Evolutionary conservation across 2,888 invertebrate genomes (phyloP).

Genomic region (Sinhomidia bicolor): DNA sequence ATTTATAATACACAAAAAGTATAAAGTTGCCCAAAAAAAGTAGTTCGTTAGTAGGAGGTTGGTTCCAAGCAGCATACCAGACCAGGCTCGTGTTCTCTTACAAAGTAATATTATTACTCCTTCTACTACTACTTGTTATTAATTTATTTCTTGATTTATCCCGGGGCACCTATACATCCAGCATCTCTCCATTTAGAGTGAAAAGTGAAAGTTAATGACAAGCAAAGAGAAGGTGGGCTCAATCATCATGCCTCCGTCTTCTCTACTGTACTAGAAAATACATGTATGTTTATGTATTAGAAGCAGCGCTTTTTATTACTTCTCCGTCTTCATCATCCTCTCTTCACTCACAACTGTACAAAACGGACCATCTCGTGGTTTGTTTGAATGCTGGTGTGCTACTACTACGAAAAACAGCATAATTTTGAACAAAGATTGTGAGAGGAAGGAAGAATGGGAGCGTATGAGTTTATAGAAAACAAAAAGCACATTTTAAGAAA

Average conservation of each 20-base stretch:
- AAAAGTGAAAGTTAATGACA: constrained; percentile 75
- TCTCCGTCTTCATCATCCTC: not conserved
- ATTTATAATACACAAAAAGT: not conserved
- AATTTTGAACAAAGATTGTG: not conserved
- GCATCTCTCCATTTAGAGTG: constrained; percentile 49
- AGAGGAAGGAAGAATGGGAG: not conserved
- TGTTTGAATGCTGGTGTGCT: constrained; percentile 47
- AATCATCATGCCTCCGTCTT: constrained; percentile 29
- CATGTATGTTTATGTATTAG: no score
- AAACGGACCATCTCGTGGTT: constrained; percentile 5
- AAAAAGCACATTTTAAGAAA: not conserved
- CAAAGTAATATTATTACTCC: constrained; percentile 40
- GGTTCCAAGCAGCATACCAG: not conserved
- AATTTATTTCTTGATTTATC: constrained; percentile 75
- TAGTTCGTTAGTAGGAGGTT: not conserved
- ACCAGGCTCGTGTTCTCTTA: not conserved
- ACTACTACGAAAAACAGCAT: not conserved
- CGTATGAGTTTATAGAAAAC: not conserved
- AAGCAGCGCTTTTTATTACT: constrained; percentile 55
- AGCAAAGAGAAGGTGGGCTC: constrained; percentile 72
- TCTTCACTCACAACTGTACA: not conserved
- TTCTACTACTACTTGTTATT: constrained; percentile 68
- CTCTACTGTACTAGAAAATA: no score
- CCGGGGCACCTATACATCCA: constrained; percentile 72
- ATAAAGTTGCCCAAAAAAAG: constrained; percentile 9